Conservation (phyloP, 2,113 vertebrate genomes). For the Carassius auratus region DNA sequence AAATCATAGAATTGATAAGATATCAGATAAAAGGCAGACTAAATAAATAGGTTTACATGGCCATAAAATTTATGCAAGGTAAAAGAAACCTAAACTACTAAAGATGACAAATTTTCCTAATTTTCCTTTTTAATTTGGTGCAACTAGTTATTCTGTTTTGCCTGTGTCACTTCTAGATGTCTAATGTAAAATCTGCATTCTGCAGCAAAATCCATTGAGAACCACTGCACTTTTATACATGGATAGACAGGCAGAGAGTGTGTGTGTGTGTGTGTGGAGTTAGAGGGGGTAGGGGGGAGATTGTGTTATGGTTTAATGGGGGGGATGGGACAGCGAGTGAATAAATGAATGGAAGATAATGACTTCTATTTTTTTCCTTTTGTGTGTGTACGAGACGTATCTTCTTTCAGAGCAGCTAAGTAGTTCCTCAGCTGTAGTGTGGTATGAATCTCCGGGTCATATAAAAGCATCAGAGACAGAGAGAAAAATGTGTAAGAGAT, state of each 20-base stretch:
- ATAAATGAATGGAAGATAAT: conserved; percentile 32
- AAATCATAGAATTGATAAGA: neutral
- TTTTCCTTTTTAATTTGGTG: neutral
- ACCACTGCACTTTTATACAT: conserved; percentile 12
- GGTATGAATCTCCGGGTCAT: neutral
- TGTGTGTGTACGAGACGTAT: conserved; percentile 34
- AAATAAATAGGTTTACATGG: neutral
- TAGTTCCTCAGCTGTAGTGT: conserved; percentile 7
- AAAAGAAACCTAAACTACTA: neutral
- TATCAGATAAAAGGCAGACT: neutral
- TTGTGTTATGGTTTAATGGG: conserved; percentile 20
- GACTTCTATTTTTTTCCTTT: conserved; percentile 37
- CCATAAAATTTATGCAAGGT: neutral
- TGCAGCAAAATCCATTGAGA: conserved; percentile 14
- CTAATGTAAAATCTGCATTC: neutral
- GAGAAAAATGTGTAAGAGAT: conserved; percentile 23
- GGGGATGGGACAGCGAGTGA: conserved; percentile 8
- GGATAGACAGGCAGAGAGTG: neutral
- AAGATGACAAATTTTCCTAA: no score
- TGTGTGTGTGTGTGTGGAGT: neutral
- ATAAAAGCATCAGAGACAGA: neutral
- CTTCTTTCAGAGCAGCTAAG: conserved; percentile 34
- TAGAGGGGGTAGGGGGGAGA: neutral
- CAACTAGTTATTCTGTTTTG: neutral
- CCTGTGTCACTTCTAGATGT: neutral